These are phyloP conservation scores for Gallinago solitaria DNA, from an alignment of 2,797 vertebrate species.

Conservation along the genomic window DNA sequence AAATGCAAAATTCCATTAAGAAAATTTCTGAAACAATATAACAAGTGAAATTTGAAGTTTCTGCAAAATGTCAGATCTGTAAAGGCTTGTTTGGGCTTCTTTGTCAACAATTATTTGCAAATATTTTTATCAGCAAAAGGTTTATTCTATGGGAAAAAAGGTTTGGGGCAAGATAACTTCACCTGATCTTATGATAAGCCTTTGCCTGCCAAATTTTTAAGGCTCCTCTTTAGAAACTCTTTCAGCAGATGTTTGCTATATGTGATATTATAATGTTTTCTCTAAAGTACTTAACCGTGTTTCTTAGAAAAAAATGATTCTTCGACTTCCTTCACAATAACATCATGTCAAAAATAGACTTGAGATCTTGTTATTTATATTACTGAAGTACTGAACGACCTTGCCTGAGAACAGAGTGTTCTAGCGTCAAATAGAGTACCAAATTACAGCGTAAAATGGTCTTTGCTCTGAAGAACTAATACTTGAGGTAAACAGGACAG, in stretches of 20 bases:
- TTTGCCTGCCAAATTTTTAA: not conserved
- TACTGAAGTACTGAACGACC: constrained; percentile 9
- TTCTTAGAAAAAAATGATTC: not conserved
- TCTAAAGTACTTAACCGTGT: not conserved
- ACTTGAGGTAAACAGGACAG: not conserved
- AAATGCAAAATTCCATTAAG: not conserved
- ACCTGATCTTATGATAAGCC: not conserved
- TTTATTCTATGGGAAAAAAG: not conserved
- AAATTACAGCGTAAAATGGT: not conserved
- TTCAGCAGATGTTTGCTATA: constrained; percentile 4
- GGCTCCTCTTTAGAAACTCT: not conserved
- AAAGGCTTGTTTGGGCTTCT: not conserved
- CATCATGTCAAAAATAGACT: constrained; percentile 30
- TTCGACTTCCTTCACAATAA: not conserved
- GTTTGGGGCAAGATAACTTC: not conserved
- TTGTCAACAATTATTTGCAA: not conserved
- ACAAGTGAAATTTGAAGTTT: not conserved
- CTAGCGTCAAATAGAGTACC: not conserved
- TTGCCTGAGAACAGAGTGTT: constrained; percentile 24
- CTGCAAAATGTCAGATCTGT: not conserved
- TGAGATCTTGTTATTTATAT: constrained; percentile 17
- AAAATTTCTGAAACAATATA: not conserved
- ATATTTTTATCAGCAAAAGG: not conserved
- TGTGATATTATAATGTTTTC: not conserved
- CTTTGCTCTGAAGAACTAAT: not conserved